Percentiles rank a stretch among this genome's conserved stretches.
Evolutionary conservation across 2,888 invertebrate genomes (phyloP).

Genomic region (Torymus tubicola): DNA sequence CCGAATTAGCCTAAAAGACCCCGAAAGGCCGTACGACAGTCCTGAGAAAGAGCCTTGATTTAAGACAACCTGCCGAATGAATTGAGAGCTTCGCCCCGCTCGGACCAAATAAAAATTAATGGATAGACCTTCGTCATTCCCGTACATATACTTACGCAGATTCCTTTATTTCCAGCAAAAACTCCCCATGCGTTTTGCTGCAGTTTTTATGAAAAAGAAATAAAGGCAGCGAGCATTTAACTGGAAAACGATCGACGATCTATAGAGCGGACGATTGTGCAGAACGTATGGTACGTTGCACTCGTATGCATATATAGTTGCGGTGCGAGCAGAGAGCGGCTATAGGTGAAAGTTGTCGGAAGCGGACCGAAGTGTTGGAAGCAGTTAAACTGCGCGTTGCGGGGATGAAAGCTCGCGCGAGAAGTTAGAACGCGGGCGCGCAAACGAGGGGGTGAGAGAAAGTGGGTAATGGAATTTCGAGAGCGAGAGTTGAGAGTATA

Average conservation of each 20-base stretch:
- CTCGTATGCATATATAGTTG: too few relatives aligned
- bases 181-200: too few relatives aligned
- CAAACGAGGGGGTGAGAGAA: conserved; percentile 54
- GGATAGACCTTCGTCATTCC: background rate
- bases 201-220: too few relatives aligned
- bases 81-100: conserved; percentile 39
- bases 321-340: background rate
- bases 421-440: conserved; percentile 58
- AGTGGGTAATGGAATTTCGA: conserved; percentile 71
- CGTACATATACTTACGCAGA: too few relatives aligned
- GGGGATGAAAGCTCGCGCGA: conserved; percentile 60
- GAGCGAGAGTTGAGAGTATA: conserved; percentile 71
- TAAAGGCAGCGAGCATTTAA: too few relatives aligned
- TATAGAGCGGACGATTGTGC: too few relatives aligned
- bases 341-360: conserved; percentile 42
- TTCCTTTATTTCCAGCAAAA: too few relatives aligned
- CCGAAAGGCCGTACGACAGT: background rate
- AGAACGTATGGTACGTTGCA: too few relatives aligned
- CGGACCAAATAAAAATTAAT: conserved; percentile 41
- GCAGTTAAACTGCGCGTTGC: conserved; percentile 36
- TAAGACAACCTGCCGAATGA: conserved; percentile 9
- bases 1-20: conserved; percentile 54
- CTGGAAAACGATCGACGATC: too few relatives aligned
- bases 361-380: conserved; percentile 10
- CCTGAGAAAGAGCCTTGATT: conserved; percentile 30